Percentiles rank a stretch among this genome's conserved stretches.
Evolutionary conservation across 1,140 invertebrate genomes (phyloP).

Genomic region (Drosophila tristis): DNA sequence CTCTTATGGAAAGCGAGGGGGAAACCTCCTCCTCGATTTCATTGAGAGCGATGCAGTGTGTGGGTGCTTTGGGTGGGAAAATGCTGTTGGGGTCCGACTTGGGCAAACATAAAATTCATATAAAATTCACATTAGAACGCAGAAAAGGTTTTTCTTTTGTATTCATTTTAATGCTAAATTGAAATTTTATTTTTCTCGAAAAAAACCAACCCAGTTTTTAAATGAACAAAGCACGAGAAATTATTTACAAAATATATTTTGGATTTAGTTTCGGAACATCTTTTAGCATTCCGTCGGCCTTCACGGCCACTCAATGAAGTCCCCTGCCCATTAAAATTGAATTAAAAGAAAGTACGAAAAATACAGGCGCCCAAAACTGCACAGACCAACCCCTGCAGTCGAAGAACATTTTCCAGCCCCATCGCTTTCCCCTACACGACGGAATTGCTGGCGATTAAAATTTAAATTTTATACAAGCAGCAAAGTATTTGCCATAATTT

Average conservation of each 20-base stretch:
- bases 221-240: not conserved
- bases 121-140: slow-evolving; percentile 20
- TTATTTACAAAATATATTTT: not conserved
- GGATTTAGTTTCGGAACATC: no score
- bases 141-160: not conserved
- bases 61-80: no score
- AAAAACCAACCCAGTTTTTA: not conserved
- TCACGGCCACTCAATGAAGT: not conserved
- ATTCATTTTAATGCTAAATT: slow-evolving; percentile 2
- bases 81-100: no score
- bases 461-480: slow-evolving; percentile 68
- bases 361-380: not conserved
- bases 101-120: slow-evolving; percentile 4
- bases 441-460: slow-evolving; percentile 58
- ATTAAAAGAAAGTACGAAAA: not conserved
- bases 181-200: slow-evolving; percentile 9
- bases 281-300: no score
- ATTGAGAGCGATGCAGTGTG: no score
- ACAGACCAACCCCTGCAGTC: not conserved
- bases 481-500: slow-evolving; percentile 73
- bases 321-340: not conserved
- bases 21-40: no score
- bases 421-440: not conserved
- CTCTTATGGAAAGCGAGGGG: not conserved
- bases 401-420: slow-evolving; percentile 38